A percentile compares a stretch with the other conserved stretches of the same genome.
Evolutionary conservation across 2,888 invertebrate species (phyloP).

Genomic region (Drepanosiphum platanoidis): DNA sequence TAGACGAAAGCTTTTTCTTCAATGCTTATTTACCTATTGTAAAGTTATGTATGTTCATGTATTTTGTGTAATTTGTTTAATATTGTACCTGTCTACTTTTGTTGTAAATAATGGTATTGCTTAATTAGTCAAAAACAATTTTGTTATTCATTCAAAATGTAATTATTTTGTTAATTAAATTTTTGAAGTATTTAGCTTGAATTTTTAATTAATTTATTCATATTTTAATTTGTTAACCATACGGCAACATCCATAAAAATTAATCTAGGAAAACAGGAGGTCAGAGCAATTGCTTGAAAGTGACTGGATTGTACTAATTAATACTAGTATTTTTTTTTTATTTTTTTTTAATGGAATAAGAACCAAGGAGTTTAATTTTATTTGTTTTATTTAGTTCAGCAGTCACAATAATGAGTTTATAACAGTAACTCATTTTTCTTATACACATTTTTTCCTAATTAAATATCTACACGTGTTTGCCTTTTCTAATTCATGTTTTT

Average conservation of each 20-base stretch:
- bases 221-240: not conserved
- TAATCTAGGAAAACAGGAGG: not conserved
- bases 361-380: not conserved
- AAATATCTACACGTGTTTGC: not conserved
- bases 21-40: too few relatives aligned
- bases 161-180: constrained; percentile 26
- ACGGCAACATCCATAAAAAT: not conserved
- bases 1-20: too few relatives aligned
- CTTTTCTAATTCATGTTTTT: not conserved
- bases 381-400: not conserved
- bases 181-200: constrained; percentile 5
- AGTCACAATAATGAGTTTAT: not conserved
- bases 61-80: too few relatives aligned
- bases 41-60: too few relatives aligned
- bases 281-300: not conserved
- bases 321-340: not conserved
- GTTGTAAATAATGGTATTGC: too few relatives aligned
- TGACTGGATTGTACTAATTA: constrained; percentile 2
- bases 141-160: not conserved
- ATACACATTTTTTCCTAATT: not conserved
- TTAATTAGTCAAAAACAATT: not conserved
- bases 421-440: not conserved
- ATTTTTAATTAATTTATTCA: constrained; percentile 42
- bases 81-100: too few relatives aligned
- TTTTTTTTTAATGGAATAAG: not conserved